A percentile compares a stretch with the other conserved stretches of the same genome.
phyloP scores from a whole-genome alignment of 64 coral and sea anemone genomes.

The Montipora cactus region DNA sequence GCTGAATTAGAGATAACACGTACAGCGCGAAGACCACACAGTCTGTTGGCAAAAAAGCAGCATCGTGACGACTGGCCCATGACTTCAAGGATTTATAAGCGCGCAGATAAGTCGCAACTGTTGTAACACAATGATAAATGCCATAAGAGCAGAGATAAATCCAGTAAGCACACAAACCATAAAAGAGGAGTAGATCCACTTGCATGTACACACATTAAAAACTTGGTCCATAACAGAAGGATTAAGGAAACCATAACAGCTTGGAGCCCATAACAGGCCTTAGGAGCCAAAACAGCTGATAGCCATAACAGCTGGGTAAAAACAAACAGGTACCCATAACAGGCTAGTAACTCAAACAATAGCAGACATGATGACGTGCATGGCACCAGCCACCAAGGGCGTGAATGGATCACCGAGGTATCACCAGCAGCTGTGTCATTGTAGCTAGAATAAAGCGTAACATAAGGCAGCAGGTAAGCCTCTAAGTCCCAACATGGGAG shows the following conservation, averaged over 20 bases:
- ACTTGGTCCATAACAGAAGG: no score
- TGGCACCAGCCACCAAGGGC: no score
- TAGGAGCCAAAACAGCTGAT: not conserved
- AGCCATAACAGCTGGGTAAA: not conserved
- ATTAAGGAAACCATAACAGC: not conserved
- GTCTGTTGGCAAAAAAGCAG: constrained; percentile 29
- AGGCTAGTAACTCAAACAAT: not conserved
- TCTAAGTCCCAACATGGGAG: not conserved
- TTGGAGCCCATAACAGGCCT: constrained; percentile 25
- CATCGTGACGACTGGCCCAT: constrained; percentile 1
- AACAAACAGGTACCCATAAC: not conserved
- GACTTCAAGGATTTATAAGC: constrained; percentile 33
- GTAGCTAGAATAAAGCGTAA: not conserved
- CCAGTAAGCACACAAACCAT: not conserved
- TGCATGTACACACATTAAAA: no score
- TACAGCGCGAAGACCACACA: constrained; percentile 43
- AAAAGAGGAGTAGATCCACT: no score
- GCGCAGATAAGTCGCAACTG: not conserved
- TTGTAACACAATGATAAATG: not conserved
- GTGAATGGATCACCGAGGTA: not conserved
- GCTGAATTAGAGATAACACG: no score
- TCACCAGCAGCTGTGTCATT: not conserved
- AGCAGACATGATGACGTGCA: not conserved
- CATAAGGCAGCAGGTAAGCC: not conserved
- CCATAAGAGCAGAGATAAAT: not conserved